Evolutionary conservation across 1,140 invertebrate species (phyloP).

Genomic region (Semibalanus balanoides): DNA sequence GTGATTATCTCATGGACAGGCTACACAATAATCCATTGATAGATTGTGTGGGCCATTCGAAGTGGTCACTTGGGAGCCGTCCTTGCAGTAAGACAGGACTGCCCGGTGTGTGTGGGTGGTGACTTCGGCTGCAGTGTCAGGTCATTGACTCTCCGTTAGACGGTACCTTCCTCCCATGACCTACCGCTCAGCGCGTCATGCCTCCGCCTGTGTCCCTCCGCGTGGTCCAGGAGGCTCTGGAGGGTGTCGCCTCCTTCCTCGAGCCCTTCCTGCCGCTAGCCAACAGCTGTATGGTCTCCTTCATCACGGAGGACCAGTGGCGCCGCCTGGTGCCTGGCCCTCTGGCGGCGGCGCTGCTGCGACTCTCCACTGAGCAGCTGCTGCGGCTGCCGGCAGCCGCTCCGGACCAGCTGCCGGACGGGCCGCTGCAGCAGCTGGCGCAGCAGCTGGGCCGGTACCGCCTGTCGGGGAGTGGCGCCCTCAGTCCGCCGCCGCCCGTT

Average conservation of each 20-base stretch:
- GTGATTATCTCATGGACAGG: too few relatives aligned
- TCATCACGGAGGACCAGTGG: constrained; percentile 56
- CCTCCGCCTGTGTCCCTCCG: background rate
- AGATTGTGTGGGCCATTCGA: too few relatives aligned
- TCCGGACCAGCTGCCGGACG: constrained; percentile 20
- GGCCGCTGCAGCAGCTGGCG: constrained; percentile 9
- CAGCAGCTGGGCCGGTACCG: background rate
- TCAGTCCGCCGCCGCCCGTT: background rate
- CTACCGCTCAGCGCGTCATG: background rate
- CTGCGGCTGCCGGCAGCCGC: constrained; percentile 4
- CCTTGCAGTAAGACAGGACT: too few relatives aligned
- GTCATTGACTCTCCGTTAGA: too few relatives aligned
- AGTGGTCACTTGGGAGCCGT: too few relatives aligned
- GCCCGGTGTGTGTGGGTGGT: too few relatives aligned
- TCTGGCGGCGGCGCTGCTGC: background rate
- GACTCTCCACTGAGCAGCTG: background rate
- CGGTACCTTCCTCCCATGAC: too few relatives aligned
- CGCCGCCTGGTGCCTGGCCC: constrained; percentile 26
- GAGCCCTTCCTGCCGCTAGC: constrained; percentile 42
- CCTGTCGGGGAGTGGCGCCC: background rate
- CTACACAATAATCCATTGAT: too few relatives aligned
- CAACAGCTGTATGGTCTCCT: constrained; percentile 66
- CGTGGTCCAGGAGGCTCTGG: constrained; percentile 10
- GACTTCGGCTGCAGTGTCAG: too few relatives aligned
- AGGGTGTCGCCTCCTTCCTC: constrained; percentile 40